Conservation (phyloP, 2,888 invertebrate genomes). For the Hesperia comma region DNA sequence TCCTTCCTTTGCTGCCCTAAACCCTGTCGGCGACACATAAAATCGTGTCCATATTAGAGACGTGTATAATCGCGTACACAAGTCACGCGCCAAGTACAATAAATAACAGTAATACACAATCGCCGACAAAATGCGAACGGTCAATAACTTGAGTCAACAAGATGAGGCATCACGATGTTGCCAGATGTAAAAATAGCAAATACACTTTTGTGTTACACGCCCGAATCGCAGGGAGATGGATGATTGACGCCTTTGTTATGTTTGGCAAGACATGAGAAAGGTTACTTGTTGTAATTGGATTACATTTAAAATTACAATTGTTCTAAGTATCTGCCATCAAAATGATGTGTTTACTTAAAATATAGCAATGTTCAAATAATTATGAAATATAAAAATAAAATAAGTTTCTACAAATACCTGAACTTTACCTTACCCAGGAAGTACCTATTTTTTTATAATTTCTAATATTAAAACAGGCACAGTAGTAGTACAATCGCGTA, state of each 20-base stretch:
- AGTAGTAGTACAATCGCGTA: background rate
- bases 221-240: conserved; percentile 28
- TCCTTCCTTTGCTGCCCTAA: conserved; percentile 22
- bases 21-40: conserved; percentile 46
- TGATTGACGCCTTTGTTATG: conserved; percentile 26
- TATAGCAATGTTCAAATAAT: too few species aligned
- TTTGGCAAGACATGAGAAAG: conserved; percentile 16
- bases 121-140: conserved; percentile 74
- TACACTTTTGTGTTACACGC: conserved; percentile 34
- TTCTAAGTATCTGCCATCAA: background rate
- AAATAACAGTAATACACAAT: conserved; percentile 82
- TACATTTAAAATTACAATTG: conserved; percentile 5
- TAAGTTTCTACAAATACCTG: too few species aligned
- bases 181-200: conserved; percentile 49
- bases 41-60: conserved; percentile 62
- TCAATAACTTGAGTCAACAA: conserved; percentile 82
- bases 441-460: too few species aligned
- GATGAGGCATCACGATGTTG: conserved; percentile 58
- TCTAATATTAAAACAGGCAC: background rate
- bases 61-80: conserved; percentile 72
- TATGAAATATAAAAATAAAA: too few species aligned
- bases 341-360: too few species aligned
- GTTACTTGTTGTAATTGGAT: conserved; percentile 4
- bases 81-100: conserved; percentile 80
- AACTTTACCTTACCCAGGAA: too few species aligned